Evolutionary conservation across 1,140 invertebrate genomes (phyloP), one percentile per base, ranked within the genome.

Genomic region (Lucilia sericata): DNA sequence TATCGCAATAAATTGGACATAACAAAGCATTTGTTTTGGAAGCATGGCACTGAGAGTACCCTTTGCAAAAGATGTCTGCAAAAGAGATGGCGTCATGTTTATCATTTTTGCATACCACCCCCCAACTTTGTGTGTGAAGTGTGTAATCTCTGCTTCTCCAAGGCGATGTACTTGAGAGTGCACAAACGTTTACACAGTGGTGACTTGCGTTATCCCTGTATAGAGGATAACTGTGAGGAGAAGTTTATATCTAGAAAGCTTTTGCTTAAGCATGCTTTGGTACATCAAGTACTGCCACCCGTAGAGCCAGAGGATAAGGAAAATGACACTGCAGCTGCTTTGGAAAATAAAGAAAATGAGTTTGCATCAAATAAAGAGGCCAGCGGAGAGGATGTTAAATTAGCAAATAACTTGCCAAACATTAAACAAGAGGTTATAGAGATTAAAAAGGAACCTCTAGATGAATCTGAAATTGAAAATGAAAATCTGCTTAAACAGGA

Each of bases 11-110:
- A 97, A 90, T 94, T 94, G 60, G 96, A 97, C 87, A 97, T 97
- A 80, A 96, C 95, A 51, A 96, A 96, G 87, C 96, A 97, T 92
- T 91, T 97, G 60, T 97, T 96, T 89, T 97, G 96, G 96, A 97
- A 97, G 89, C 96, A 97, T 90, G 96, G 96, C 14, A 97, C 96
- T 5, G 96, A 97, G 88, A 96, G 96, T 92, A 94, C 96, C 2
- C 91, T 95, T 5, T 97, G 96, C 89, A 96, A 96, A 90, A 94
- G 94, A 87, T 97, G 96, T 91, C 88, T 96, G 5, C 95, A 97
- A 86, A 97, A 97, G 88, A 96, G 96, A 86, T 97, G 96, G 96
- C 96, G 95, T 0, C 96, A 97, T 91, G 95, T 97, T 12, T 97
- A 97, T 92, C 96, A 97, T 88, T 97, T 97, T 88, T 97, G 96